Base-by-base conservation (phyloP, 2,888 invertebrate genomes). In the Stenoptilia bipunctidactyla region DNA sequence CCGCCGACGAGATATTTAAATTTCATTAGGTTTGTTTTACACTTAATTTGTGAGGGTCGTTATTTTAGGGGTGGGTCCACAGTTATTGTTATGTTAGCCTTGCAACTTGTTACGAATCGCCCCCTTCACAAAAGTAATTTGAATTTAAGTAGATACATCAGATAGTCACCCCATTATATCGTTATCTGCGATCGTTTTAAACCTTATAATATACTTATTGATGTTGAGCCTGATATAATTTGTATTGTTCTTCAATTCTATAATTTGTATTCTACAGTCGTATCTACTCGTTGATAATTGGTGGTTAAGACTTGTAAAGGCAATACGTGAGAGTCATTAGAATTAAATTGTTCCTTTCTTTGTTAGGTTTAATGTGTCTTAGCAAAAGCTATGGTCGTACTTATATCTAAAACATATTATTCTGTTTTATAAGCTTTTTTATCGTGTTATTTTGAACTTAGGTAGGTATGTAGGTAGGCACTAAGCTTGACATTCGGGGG, bases 1-100 rank as follows among this genome's bases (percentile, higher is more conserved):
- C 61, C 67, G 68, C 70, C n/a, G n/a, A n/a, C 67, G 73, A 80
- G 79, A 82, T 82, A 82, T 83, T 82, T 82, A 82, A 82, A 83
- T 83, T 82, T 79, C 80, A 82, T 83, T 83, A 79, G 83, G 82
- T 82, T 83, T 83, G 82, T 83, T 83, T 83, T 83, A 82, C 83
- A 83, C 80, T 83, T 83, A 82, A 83, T 82, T 83, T 83, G 79
- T 65, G 75, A 77, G 74, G 80, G 80, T 79, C 59, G 64, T 66
- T 61, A 72, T 72, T 51, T 66, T 52, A 57, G 65, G 80, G 79
- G 79, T 71, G 77, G 77, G 56, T 71, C 63, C 52, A 58, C 51
- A 8, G 4, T 20, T 8, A 20, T 30, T 30, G 9, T 30, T n/a
- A n/a, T 53, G 60, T 57, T 61, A 65, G 64, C 61, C 65, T 61